Percentiles rank a stretch among this genome's conserved stretches.
These are phyloP conservation scores for Ooceraea biroi DNA, from an alignment of 1,140 invertebrate species.

Conservation along the genomic window DNA sequence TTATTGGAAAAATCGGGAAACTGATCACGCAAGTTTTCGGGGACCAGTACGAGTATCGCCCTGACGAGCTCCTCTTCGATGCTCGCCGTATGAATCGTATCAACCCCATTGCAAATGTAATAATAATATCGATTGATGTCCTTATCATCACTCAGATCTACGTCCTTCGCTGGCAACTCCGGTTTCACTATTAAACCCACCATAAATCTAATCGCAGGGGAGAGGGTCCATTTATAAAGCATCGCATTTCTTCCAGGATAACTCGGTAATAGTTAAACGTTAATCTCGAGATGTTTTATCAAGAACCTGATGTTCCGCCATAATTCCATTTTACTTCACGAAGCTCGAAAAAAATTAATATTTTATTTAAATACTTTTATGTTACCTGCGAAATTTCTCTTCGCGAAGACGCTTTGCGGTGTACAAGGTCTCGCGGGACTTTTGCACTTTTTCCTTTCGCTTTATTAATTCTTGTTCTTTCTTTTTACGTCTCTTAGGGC, in stretches of 20 bases:
- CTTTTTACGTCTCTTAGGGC: constrained; percentile 57
- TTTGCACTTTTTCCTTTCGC: constrained; percentile 57
- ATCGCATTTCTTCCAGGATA: neutral
- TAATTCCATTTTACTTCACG: neutral
- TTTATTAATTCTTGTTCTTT: constrained; percentile 9
- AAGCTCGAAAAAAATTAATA: no score
- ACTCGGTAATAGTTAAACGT: neutral
- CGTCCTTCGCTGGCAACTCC: constrained; percentile 73
- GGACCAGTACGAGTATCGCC: constrained; percentile 86
- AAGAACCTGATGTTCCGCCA: neutral
- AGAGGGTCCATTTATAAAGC: constrained; percentile 21
- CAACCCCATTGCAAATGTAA: constrained; percentile 95
- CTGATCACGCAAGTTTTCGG: constrained; percentile 85
- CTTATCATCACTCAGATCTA: constrained; percentile 86
- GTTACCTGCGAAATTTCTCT: constrained; percentile 78
- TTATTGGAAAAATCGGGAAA: constrained; percentile 87
- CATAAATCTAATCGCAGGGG: constrained; percentile 86
- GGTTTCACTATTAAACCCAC: constrained; percentile 90
- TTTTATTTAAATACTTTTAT: no score
- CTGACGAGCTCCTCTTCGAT: constrained; percentile 89
- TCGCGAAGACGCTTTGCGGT: constrained; percentile 66
- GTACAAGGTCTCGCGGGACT: constrained; percentile 55
- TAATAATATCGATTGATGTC: constrained; percentile 94
- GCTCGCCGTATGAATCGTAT: constrained; percentile 94
- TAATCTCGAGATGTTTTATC: constrained; percentile 71